Conservation (phyloP, 2,113 vertebrate genomes). For the Dromiciops gliroides region DNA sequence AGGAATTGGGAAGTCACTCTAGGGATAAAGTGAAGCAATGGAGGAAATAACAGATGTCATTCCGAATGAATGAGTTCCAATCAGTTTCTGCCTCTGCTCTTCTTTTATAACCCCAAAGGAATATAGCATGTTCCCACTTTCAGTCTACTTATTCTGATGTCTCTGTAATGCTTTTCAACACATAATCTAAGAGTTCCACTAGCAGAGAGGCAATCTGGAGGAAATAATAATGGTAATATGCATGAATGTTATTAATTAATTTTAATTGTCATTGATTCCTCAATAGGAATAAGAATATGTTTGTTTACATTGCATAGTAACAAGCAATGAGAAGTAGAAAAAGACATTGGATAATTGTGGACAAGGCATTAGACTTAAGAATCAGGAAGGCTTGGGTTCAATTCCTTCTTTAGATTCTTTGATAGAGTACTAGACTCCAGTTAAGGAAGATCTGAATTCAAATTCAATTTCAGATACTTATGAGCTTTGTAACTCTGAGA, state of each 20-base stretch:
- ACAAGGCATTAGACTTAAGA: not conserved
- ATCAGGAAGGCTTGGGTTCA: not conserved
- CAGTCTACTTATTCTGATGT: not conserved
- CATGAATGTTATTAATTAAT: not conserved
- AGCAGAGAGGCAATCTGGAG: not conserved
- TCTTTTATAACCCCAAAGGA: not conserved
- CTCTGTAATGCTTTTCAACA: not conserved
- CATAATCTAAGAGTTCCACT: not conserved
- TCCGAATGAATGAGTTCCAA: not conserved
- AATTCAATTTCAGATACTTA: not conserved
- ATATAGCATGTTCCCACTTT: not conserved
- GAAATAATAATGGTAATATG: not conserved
- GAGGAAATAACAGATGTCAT: conserved; percentile 15
- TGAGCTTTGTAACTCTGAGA: not conserved
- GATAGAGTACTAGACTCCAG: not conserved
- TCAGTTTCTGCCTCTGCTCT: not conserved
- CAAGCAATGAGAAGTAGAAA: not conserved
- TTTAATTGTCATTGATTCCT: not conserved
- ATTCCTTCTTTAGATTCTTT: not conserved
- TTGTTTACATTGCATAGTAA: not conserved
- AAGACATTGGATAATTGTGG: not conserved
- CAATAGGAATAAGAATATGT: not conserved
- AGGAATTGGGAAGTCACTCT: not conserved
- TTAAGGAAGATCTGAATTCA: not conserved
- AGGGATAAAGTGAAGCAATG: not conserved